Evolutionary conservation across 1,140 invertebrate genomes (phyloP).

Genomic region (Philotrypesis tridentata): DNA sequence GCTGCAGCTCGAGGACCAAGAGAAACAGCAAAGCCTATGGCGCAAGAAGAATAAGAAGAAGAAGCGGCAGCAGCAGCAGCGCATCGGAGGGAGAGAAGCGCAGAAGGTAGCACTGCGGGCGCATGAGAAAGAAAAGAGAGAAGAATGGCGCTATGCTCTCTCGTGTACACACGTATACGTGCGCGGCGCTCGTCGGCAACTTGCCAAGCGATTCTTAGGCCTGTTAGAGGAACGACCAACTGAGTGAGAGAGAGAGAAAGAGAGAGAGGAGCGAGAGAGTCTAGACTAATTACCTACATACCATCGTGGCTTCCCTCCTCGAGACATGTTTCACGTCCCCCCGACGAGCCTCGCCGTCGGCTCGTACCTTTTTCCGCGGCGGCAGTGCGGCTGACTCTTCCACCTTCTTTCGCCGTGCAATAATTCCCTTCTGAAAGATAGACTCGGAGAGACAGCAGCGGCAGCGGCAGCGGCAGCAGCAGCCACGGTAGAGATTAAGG

Average conservation of each 20-base stretch:
- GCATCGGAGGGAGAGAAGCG: background rate
- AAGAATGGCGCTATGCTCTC: conserved; percentile 10
- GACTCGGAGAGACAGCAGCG: conserved; percentile 15
- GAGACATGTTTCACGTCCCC: conserved; percentile 51
- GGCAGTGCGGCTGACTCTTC: too few relatives aligned
- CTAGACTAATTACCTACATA: conserved; percentile 67
- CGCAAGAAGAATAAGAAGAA: conserved; percentile 1
- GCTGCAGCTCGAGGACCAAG: background rate
- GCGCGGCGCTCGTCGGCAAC: conserved; percentile 50
- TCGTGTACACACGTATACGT: conserved; percentile 37
- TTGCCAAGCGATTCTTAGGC: conserved; percentile 55
- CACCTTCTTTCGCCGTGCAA: conserved; percentile 47
- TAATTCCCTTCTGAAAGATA: conserved; percentile 43
- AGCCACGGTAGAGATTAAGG: conserved; percentile 46
- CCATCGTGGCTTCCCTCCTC: conserved; percentile 47
- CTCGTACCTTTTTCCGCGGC: conserved; percentile 49
- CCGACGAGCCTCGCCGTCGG: conserved; percentile 35
- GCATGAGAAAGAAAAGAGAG: conserved; percentile 38
- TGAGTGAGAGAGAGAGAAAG: background rate
- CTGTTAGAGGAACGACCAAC: conserved; percentile 31
- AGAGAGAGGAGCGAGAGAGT: conserved; percentile 44
- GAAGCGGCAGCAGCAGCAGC: too few relatives aligned
- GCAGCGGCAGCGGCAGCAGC: background rate
- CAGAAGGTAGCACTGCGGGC: background rate
- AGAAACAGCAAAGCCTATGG: background rate